Percentiles rank a stretch among this genome's conserved stretches.
Evolutionary conservation across 2,888 invertebrate genomes (phyloP).

Genomic region (Thera britannica): DNA sequence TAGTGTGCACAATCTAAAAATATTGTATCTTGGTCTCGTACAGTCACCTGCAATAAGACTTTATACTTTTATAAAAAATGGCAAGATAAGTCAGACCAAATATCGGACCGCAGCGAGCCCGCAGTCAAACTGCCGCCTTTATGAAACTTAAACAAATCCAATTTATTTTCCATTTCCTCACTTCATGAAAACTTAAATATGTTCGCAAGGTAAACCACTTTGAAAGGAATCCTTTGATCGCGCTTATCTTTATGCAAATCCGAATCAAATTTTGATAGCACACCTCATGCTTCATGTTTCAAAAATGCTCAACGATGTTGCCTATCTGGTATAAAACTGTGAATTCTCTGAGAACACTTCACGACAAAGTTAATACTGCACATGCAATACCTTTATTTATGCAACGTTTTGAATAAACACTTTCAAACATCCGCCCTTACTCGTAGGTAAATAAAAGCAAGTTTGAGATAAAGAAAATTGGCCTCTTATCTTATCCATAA

Average conservation of each 20-base stretch:
- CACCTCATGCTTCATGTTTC: conserved; percentile 46
- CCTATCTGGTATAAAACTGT: conserved; percentile 17
- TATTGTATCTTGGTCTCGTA: no score
- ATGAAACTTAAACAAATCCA: conserved; percentile 82
- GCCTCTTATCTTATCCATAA: conserved; percentile 61
- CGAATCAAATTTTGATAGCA: conserved; percentile 75
- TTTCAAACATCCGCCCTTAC: conserved; percentile 3
- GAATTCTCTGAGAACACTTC: conserved; percentile 11
- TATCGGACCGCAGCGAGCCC: neutral
- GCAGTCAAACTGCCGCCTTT: conserved; percentile 56
- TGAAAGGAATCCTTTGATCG: conserved; percentile 82
- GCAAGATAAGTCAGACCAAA: neutral
- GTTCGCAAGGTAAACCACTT: conserved; percentile 82
- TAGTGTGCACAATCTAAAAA: no score
- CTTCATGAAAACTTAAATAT: conserved; percentile 84
- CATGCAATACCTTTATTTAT: neutral
- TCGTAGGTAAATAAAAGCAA: conserved; percentile 32
- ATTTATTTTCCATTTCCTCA: conserved; percentile 84
- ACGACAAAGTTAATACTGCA: neutral
- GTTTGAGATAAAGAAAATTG: conserved; percentile 60
- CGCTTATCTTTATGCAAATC: conserved; percentile 78
- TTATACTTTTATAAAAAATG: neutral
- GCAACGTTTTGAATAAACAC: conserved; percentile 4
- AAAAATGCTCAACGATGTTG: conserved; percentile 35
- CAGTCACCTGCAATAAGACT: no score